Percentiles rank a stretch among this genome's conserved stretches.
phyloP scores from a whole-genome alignment of 2,113 vertebrate genomes.

The Oxygymnocypris stewartii region DNA sequence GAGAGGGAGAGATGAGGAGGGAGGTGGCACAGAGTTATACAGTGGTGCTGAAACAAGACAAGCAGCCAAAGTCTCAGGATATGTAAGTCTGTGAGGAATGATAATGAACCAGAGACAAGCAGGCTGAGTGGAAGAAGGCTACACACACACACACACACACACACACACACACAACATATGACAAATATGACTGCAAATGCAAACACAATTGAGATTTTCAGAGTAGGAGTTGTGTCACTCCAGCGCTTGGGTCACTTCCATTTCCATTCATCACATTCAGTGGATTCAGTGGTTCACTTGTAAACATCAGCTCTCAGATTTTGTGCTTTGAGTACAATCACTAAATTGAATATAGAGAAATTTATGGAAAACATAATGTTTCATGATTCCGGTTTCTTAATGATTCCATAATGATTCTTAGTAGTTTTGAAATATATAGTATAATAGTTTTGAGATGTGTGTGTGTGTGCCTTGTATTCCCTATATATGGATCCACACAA shows the following conservation, averaged over 20 bases:
- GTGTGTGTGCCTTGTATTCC: no score
- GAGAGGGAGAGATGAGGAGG: not conserved
- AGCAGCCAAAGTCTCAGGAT: constrained; percentile 33
- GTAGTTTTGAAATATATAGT: no score
- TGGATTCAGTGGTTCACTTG: not conserved
- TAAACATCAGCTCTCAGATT: not conserved
- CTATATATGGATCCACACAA: no score
- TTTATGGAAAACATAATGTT: not conserved
- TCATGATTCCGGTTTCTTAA: not conserved
- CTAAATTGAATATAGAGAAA: not conserved
- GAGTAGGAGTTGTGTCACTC: not conserved
- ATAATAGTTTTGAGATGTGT: no score
- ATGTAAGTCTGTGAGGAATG: constrained; percentile 37
- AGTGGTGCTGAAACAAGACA: constrained; percentile 34
- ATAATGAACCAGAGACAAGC: constrained; percentile 35
- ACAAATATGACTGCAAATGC: not conserved
- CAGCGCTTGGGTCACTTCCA: constrained; percentile 7
- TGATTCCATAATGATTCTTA: not conserved
- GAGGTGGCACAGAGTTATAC: constrained; percentile 7
- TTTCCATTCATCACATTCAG: constrained; percentile 5
- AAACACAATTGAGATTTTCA: constrained; percentile 18
- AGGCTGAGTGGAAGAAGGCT: not conserved
- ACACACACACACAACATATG: not conserved
- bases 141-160: constrained; percentile 6
- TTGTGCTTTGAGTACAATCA: not conserved